Evolutionary conservation across 2,797 vertebrate species (phyloP), one percentile per base, ranked within the genome.

Genomic region (Notolabrus celidotus): DNA sequence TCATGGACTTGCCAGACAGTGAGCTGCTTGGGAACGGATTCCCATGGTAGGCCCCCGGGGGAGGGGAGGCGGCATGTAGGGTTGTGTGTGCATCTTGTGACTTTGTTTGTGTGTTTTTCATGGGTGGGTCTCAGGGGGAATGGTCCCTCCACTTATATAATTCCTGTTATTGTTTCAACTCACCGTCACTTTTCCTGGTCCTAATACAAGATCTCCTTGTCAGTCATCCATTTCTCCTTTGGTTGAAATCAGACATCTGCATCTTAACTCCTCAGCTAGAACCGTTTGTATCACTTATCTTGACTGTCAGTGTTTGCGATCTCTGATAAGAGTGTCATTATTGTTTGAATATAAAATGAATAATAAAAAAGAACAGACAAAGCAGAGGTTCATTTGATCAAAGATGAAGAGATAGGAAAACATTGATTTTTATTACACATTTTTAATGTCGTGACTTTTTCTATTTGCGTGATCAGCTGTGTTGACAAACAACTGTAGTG

Each of bases 1-100:
- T 95, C 94, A 94, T 95, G 94, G 94, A 95, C 92, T 93, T 94
- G 89, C 93, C 93, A 92, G 94, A 95, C 87, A 94, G 93, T 88
- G 94, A 95, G 65, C 94, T 95, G 89, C 93, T 95, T 90, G 93
- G 87, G 89, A 95, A 91, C 93, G 90, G 90, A 92, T 95, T 94
- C 91, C 91, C 93, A 83, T 89, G 94, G 94, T 95, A 95, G 92
- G 94, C 88, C 71, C 52, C 85, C 33, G 77, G 66, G 50, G 15
- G 56, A 72, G 34, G 73, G 86, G 54, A 25, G 54, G 67, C 65
- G 71, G 87, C 86, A 90, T 92, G 86, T 85, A 88, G 86, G 82
- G 89, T 61, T 80, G 70, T 86, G 63, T 88, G 79, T 86, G 79
- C 79, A 85, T 83, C 72, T 52, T 81, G 67, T 83, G 76, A 79